phyloP scores from a whole-genome alignment of 2,797 vertebrate genomes.

The Picus viridis region DNA sequence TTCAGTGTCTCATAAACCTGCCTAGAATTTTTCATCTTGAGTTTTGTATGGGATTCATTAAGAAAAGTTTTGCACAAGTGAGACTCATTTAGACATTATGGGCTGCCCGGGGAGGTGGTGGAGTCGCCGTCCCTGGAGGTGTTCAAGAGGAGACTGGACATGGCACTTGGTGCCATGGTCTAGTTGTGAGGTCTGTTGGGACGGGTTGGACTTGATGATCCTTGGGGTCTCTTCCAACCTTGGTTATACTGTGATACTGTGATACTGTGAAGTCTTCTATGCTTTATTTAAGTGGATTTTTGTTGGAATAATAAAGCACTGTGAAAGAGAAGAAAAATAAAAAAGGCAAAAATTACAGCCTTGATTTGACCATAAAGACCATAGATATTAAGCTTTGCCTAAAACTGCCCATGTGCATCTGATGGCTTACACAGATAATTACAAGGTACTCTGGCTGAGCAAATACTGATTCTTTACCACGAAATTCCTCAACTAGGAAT shows the following conservation, averaged over 20 bases:
- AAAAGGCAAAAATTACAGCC: neutral
- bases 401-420: constrained; percentile 36
- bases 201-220: too few relatives aligned
- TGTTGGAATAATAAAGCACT: constrained; percentile 17
- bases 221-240: too few relatives aligned
- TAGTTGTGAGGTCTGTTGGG: too few relatives aligned
- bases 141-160: too few relatives aligned
- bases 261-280: neutral
- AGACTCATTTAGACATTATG: neutral
- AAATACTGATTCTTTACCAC: neutral
- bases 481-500: neutral
- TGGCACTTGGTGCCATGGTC: too few relatives aligned
- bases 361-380: constrained; percentile 22
- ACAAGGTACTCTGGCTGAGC: neutral
- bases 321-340: neutral
- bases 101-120: too few relatives aligned
- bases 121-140: too few relatives aligned
- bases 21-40: neutral
- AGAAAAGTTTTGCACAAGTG: neutral
- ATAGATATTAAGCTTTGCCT: neutral
- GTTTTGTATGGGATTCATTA: neutral
- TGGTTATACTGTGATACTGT: too few relatives aligned
- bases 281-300: neutral
- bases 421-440: constrained; percentile 42
- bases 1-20: neutral